Evolutionary conservation across 2,888 invertebrate genomes (phyloP).

Genomic region (Saturnia japonica): DNA sequence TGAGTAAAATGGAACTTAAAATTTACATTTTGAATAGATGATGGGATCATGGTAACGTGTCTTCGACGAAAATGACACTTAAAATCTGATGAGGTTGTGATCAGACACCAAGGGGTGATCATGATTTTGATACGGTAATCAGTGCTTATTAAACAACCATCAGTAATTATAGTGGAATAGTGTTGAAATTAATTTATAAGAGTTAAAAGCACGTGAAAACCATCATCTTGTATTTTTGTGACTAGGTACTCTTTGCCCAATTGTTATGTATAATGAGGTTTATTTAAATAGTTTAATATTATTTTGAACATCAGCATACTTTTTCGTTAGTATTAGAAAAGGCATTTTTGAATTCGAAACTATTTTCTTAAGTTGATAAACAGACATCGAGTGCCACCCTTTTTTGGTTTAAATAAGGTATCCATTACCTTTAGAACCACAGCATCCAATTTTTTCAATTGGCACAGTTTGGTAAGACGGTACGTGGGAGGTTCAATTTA

Average conservation of each 20-base stretch:
- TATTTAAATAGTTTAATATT: not conserved
- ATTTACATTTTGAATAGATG: too few species aligned
- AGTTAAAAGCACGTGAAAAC: not conserved
- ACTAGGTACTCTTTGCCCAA: not conserved
- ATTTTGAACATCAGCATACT: not conserved
- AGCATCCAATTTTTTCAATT: not conserved
- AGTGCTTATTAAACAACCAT: too few species aligned
- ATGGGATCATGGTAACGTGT: too few species aligned
- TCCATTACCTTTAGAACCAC: not conserved
- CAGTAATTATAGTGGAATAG: too few species aligned
- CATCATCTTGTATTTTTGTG: not conserved
- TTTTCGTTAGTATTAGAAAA: not conserved
- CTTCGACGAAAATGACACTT: too few species aligned
- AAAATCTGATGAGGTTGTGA: too few species aligned
- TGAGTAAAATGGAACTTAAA: too few species aligned
- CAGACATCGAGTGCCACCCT: not conserved
- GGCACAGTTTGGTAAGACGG: not conserved
- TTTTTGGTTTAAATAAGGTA: not conserved
- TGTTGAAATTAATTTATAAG: too few species aligned
- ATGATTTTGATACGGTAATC: too few species aligned
- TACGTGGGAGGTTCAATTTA: constrained; percentile 34
- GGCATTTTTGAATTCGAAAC: not conserved
- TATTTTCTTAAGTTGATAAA: not conserved
- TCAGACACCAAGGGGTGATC: too few species aligned
- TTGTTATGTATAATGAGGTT: not conserved